Conservation (phyloP, 2,113 vertebrate species). For the Grus americana region DNA sequence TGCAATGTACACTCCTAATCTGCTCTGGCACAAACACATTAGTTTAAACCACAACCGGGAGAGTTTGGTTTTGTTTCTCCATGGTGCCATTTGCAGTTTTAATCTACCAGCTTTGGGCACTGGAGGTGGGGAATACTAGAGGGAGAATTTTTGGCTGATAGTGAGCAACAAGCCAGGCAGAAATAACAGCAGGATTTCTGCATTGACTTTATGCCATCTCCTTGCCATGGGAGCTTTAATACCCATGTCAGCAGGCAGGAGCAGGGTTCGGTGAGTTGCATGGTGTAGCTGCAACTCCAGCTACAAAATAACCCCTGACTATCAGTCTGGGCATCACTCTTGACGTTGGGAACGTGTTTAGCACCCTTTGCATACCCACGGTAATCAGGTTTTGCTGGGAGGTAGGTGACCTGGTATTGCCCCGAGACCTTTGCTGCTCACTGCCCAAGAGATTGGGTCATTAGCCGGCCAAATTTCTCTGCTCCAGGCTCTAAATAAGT, state of each 20-base stretch:
- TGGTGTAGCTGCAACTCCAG: not conserved
- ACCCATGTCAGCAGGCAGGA: not conserved
- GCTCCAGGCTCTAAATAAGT: not conserved
- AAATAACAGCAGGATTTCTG: not conserved
- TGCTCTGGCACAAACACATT: not conserved
- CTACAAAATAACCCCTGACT: not conserved
- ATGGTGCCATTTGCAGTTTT: fast-evolving
- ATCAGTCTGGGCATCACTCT: not conserved
- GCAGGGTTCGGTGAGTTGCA: not conserved
- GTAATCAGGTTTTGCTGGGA: not conserved
- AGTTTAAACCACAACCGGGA: not conserved
- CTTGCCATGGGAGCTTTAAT: not conserved
- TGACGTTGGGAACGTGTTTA: not conserved
- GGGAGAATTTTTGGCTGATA: not conserved
- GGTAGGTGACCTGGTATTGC: not conserved
- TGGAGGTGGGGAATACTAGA: not conserved
- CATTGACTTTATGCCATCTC: not conserved
- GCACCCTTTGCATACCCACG: not conserved
- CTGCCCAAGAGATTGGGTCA: not conserved
- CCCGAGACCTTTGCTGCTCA: not conserved
- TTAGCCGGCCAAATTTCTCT: not conserved
- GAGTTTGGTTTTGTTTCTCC: not conserved
- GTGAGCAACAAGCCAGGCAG: not conserved
- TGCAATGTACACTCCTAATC: not conserved
- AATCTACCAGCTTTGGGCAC: not conserved